Evolutionary conservation across 2,113 vertebrate genomes (phyloP).

Genomic region (Poecilia latipinna): DNA sequence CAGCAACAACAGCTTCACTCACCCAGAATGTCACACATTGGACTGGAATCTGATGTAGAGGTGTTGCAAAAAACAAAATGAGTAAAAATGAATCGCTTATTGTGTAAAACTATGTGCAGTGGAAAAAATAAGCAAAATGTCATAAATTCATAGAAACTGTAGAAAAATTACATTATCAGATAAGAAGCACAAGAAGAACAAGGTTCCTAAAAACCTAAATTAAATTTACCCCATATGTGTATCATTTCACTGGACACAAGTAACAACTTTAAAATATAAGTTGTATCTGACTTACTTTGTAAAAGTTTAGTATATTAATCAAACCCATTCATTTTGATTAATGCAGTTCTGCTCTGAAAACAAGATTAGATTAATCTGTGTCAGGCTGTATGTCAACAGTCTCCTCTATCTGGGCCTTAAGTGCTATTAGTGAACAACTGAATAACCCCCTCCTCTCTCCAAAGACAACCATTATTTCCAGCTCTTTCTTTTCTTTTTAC

Average conservation of each 20-base stretch:
- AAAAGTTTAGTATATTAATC: too few relatives aligned
- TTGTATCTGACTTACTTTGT: too few relatives aligned
- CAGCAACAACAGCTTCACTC: neutral
- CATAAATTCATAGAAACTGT: neutral
- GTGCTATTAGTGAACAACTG: neutral
- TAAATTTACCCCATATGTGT: neutral
- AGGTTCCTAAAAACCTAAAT: neutral
- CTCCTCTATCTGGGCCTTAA: neutral
- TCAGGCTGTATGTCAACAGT: neutral
- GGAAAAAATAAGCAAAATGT: neutral
- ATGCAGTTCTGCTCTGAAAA: too few relatives aligned
- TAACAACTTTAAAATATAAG: too few relatives aligned
- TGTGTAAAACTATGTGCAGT: too few relatives aligned
- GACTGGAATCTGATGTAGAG: too few relatives aligned
- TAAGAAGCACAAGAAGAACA: neutral
- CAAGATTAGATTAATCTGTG: neutral
- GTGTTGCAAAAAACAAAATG: neutral
- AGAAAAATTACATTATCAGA: neutral
- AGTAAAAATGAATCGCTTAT: neutral
- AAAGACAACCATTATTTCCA: constrained; percentile 23
- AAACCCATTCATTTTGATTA: too few relatives aligned
- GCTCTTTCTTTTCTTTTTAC: neutral
- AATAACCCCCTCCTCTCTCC: neutral
- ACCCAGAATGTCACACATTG: neutral
- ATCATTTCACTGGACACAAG: too few relatives aligned